Evolutionary conservation across 2,888 invertebrate species (phyloP), one percentile per base, ranked within the genome.

Genomic region (Diarsia mendica): DNA sequence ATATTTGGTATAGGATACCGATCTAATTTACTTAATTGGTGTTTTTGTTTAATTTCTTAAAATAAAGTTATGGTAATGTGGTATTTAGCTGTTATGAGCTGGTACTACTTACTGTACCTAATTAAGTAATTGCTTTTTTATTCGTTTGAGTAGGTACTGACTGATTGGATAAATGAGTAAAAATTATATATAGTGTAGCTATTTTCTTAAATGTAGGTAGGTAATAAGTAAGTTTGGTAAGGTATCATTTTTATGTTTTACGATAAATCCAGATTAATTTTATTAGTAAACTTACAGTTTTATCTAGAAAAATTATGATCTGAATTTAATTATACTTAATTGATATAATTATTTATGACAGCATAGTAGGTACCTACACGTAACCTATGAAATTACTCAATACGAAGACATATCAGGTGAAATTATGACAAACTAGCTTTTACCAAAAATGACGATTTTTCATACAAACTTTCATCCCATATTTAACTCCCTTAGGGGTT

Each of bases 341-440:
- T 18, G 10, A 20, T 72, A 39, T 58, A n/a, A n/a, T 72, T 58
- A 39, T 60, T 73, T 60, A 44, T 3, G 48, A 49, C 72, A 46
- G 39, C 39, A 39, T 39, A 39, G 8, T 39, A 39, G 39, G 39
- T 39, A 39, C 8, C 39, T 48, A 48, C 28, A 28, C 48, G 6
- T 28, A 53, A 33, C 33, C 13, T 71, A 46, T 28, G 2, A 72
- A 6, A 72, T 46, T 46, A n/a, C n/a, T 44, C 18, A n/a, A 74
- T 44, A 28, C 5, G 3, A 28, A 73, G 9, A 51, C 18, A 13
- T 18, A 3, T 9, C 5, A 23, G 6, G 33, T n/a, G 28, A 48
- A 18, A n/a, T 33, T 10, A 4, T 44, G 13, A 10, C 2, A 51
- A 67, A n/a, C n/a, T n/a, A n/a, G n/a, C n/a, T n/a, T n/a, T n/a